A percentile compares a stretch with the other conserved stretches of the same genome.
Conservation (phyloP, 2,113 vertebrate genomes). For the Microcebus murinus region DNA sequence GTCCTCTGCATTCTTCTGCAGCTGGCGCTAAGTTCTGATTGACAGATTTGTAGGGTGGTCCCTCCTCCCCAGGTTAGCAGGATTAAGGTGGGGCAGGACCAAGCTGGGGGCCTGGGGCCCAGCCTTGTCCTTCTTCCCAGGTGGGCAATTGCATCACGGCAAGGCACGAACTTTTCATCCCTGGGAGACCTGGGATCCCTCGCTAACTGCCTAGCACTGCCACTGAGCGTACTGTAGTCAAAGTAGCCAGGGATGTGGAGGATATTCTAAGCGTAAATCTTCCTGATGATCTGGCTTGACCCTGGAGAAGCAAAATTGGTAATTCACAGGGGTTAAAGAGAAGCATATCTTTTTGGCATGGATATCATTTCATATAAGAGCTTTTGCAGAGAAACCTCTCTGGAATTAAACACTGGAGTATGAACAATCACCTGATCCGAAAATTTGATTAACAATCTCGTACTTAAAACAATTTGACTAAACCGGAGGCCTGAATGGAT, state of each 20-base stretch:
- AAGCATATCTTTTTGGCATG: background rate
- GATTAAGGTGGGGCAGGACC: no score
- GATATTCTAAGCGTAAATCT: background rate
- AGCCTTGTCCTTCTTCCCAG: no score
- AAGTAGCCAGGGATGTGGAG: background rate
- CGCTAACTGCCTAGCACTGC: no score
- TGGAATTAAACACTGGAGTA: background rate
- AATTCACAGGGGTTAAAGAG: background rate
- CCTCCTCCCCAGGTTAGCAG: no score
- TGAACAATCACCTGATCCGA: background rate
- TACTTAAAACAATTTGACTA: background rate
- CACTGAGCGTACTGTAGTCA: background rate
- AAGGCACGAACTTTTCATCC: no score
- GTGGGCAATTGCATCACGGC: no score
- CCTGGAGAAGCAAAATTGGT: background rate
- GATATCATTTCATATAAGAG: background rate
- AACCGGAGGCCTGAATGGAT: background rate
- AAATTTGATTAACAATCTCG: background rate
- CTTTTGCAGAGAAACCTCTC: background rate
- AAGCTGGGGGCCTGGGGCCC: no score
- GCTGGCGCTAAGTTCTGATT: no score
- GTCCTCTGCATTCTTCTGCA: no score
- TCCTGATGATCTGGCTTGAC: background rate
- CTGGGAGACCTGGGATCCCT: no score
- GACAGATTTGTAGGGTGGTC: no score